Conservation (phyloP, 2,113 vertebrate species). For the Motacilla alba region DNA sequence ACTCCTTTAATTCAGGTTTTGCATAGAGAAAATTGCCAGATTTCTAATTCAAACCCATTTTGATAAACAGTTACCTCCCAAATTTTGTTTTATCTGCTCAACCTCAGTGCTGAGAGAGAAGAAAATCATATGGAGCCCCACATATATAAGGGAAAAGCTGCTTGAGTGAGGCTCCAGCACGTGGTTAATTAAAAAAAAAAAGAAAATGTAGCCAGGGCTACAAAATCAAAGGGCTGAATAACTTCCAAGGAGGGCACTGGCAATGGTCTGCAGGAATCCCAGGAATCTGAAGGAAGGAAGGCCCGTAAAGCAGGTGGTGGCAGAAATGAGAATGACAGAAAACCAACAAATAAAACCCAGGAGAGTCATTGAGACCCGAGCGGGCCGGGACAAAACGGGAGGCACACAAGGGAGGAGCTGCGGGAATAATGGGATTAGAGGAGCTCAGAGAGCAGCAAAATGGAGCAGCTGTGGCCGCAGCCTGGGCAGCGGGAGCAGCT, state of each 20-base stretch:
- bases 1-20: neutral
- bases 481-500: accelerated
- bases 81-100: neutral
- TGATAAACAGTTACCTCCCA: neutral
- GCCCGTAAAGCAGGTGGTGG: neutral
- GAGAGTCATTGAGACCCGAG: neutral
- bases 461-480: neutral
- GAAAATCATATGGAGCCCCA: accelerated
- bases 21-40: neutral
- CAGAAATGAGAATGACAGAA: neutral
- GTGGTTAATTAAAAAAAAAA: neutral
- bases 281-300: neutral
- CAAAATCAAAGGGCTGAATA: neutral
- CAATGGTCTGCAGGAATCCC: neutral
- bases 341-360: neutral
- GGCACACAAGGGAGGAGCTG: neutral
- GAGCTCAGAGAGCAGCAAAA: neutral
- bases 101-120: neutral
- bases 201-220: neutral
- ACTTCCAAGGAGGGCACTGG: neutral
- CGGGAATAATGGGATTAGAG: neutral
- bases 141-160: neutral
- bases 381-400: neutral
- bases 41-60: neutral
- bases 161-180: neutral